These are phyloP conservation scores for Apostichopus parvimensis DNA, from an alignment of 35 echinoderm and acorn worm genomes.

Conservation along the genomic window DNA sequence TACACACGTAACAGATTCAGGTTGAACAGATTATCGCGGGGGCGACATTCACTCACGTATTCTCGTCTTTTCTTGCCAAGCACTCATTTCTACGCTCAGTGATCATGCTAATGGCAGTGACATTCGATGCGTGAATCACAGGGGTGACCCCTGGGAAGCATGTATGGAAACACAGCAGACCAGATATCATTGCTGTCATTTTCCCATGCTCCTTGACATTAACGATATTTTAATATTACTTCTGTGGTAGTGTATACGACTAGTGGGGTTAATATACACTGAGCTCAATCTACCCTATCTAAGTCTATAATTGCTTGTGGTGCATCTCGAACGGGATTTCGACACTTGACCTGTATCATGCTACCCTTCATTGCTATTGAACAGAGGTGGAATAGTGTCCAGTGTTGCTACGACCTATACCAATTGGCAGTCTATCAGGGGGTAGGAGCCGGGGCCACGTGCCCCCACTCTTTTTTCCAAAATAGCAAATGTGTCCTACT, in stretches of 20 bases:
- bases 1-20: neutral
- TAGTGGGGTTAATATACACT: neutral
- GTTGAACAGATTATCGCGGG: neutral
- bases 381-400: too few relatives aligned
- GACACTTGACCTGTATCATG: too few relatives aligned
- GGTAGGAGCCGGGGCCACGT: too few relatives aligned
- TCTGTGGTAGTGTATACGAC: neutral
- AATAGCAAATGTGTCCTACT: too few relatives aligned
- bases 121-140: slow-evolving; percentile 21
- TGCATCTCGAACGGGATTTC: neutral
- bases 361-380: too few relatives aligned
- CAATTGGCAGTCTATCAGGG: too few relatives aligned
- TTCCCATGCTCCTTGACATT: slow-evolving; percentile 42
- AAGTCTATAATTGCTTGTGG: neutral
- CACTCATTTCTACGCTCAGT: neutral
- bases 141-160: neutral
- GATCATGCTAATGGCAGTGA: slow-evolving; percentile 2
- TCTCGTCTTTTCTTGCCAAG: neutral
- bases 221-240: slow-evolving; percentile 17
- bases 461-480: too few relatives aligned
- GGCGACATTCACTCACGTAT: neutral
- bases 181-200: slow-evolving; percentile 13
- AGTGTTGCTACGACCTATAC: too few relatives aligned
- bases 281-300: neutral
- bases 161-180: slow-evolving; percentile 8